phyloP scores from a whole-genome alignment of 2,113 vertebrate species.

The Junco hyemalis region DNA sequence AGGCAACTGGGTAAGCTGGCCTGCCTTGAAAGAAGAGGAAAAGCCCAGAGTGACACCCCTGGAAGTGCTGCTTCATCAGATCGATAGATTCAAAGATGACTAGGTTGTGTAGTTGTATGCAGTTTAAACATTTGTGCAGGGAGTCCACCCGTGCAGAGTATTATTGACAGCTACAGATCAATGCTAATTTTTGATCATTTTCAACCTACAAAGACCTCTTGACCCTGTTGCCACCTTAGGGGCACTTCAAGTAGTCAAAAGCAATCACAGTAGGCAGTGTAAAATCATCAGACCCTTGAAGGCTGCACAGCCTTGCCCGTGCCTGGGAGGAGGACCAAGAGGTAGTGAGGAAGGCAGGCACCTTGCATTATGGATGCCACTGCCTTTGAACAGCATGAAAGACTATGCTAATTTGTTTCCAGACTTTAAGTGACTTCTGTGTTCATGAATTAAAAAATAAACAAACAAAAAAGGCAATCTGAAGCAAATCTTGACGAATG shows the following conservation, averaged over 20 bases:
- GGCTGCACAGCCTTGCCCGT: neutral
- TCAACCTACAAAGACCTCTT: conserved; percentile 82
- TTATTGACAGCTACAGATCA: conserved; percentile 83
- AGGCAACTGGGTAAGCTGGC: neutral
- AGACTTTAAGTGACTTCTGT: conserved; percentile 38
- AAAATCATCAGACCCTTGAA: conserved; percentile 62
- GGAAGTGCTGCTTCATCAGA: conserved; percentile 72
- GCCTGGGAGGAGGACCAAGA: conserved; percentile 32
- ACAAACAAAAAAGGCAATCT: conserved; percentile 54
- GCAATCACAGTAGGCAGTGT: conserved; percentile 67
- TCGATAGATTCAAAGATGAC: conserved; percentile 74
- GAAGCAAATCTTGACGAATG: conserved; percentile 3
- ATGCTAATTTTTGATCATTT: conserved; percentile 86
- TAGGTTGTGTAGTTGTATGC: conserved; percentile 71
- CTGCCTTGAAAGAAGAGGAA: conserved; percentile 41
- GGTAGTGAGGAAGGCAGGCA: neutral
- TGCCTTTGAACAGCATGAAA: neutral
- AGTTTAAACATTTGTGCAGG: conserved; percentile 78
- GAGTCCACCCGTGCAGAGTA: conserved; percentile 47
- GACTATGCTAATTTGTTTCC: conserved; percentile 36
- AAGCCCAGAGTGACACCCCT: conserved; percentile 47
- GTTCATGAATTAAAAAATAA: conserved; percentile 51
- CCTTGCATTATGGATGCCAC: neutral
- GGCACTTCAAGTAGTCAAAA: conserved; percentile 75
- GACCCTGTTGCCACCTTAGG: conserved; percentile 75